phyloP scores from a whole-genome alignment of 2,888 invertebrate species.

The Eulithis testata region DNA sequence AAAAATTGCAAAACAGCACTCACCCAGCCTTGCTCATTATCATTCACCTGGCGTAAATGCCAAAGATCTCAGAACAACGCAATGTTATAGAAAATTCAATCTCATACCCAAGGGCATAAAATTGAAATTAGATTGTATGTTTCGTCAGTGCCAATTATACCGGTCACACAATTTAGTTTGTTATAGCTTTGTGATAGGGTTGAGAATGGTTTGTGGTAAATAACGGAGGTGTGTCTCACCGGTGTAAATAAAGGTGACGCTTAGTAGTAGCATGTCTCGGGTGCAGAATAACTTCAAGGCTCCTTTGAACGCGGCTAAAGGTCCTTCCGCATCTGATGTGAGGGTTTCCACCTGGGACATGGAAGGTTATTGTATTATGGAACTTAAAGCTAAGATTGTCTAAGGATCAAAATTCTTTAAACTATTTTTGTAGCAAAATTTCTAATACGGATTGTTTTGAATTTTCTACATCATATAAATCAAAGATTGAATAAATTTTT shows the following conservation, averaged over 20 bases:
- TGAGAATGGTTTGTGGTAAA: constrained; percentile 6
- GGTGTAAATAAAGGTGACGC: constrained; percentile 95
- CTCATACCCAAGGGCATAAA: neutral
- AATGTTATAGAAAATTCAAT: constrained; percentile 9
- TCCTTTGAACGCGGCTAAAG: constrained; percentile 88
- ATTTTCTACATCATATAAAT: too few species aligned
- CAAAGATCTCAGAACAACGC: constrained; percentile 26
- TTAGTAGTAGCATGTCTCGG: constrained; percentile 92
- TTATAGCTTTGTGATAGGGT: constrained; percentile 11
- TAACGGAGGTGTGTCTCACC: constrained; percentile 81
- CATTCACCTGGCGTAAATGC: constrained; percentile 35
- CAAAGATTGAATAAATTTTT: too few species aligned
- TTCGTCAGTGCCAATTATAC: neutral
- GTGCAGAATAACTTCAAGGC: constrained; percentile 92
- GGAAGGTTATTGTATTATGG: neutral
- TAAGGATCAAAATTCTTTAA: neutral
- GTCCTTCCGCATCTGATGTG: constrained; percentile 78
- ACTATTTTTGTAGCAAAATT: neutral
- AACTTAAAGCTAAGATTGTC: too few species aligned
- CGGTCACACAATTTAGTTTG: constrained; percentile 1
- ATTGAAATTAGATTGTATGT: constrained; percentile 11
- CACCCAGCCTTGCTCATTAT: constrained; percentile 39
- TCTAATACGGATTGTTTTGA: too few species aligned
- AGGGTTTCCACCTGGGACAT: constrained; percentile 76
- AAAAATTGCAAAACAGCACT: constrained; percentile 33